A percentile compares a stretch with the other conserved stretches of the same genome.
Conservation (phyloP, 2,797 vertebrate species). For the Falco novaeseelandiae region DNA sequence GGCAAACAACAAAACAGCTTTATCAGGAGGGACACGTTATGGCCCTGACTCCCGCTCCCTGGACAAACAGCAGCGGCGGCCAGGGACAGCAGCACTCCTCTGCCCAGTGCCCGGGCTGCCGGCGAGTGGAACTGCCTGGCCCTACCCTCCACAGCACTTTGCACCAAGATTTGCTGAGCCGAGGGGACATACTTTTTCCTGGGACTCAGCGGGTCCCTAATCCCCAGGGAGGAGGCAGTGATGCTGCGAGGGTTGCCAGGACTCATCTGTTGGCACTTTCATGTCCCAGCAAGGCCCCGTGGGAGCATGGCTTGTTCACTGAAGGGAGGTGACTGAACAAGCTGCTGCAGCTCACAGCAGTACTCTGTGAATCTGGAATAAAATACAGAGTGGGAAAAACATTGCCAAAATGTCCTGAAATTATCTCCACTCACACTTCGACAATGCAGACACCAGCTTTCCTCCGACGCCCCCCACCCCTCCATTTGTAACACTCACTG, state of each 20-base stretch:
- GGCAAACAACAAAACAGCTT: conserved; percentile 34
- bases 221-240: background rate
- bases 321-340: conserved; percentile 7
- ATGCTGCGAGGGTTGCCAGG: background rate
- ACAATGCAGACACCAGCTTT: background rate
- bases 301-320: background rate
- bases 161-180: background rate
- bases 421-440: background rate
- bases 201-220: background rate
- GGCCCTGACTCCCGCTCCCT: background rate
- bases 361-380: background rate
- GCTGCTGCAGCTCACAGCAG: conserved; percentile 6
- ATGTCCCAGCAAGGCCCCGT: conserved; percentile 14
- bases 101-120: background rate
- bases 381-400: background rate
- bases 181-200: background rate
- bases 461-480: background rate
- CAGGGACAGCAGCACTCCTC: background rate
- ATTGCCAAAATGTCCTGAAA: background rate
- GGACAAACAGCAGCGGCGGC: background rate
- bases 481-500: background rate
- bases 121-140: background rate
- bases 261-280: background rate
- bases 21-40: conserved; percentile 10
- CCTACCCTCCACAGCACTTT: background rate